Evolutionary conservation across 2,113 vertebrate species (phyloP).

Genomic region (Daubentonia madagascariensis): DNA sequence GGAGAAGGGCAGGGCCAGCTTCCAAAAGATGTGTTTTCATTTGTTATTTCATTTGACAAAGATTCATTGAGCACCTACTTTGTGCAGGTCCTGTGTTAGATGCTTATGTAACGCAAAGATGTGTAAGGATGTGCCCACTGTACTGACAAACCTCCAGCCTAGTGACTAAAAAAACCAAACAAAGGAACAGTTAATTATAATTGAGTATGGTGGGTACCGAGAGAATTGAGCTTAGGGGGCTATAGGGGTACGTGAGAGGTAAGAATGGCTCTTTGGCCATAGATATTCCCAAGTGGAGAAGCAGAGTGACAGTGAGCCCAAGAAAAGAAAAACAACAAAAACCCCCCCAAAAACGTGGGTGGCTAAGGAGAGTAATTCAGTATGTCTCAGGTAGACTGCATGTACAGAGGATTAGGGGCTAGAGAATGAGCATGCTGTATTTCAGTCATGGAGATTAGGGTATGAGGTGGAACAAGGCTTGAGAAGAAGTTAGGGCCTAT

Average conservation of each 20-base stretch:
- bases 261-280: not conserved
- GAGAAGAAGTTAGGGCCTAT: not conserved
- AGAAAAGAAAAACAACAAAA: too few species aligned
- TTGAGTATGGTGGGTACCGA: not conserved
- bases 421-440: not conserved
- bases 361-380: not conserved
- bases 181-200: not conserved
- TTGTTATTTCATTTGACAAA: not conserved
- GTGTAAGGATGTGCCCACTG: not conserved
- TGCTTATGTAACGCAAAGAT: not conserved
- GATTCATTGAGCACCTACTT: not conserved
- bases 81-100: not conserved
- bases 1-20: not conserved
- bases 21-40: not conserved
- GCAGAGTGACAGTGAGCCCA: not conserved
- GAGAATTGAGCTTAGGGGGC: not conserved
- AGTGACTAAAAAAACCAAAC: not conserved
- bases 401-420: not conserved
- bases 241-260: not conserved
- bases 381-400: not conserved
- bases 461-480: not conserved
- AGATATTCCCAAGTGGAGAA: not conserved
- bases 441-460: not conserved
- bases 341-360: too few species aligned
- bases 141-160: not conserved